Base-by-base conservation (phyloP, 2,113 vertebrate genomes). In the Falcunculus frontatus region DNA sequence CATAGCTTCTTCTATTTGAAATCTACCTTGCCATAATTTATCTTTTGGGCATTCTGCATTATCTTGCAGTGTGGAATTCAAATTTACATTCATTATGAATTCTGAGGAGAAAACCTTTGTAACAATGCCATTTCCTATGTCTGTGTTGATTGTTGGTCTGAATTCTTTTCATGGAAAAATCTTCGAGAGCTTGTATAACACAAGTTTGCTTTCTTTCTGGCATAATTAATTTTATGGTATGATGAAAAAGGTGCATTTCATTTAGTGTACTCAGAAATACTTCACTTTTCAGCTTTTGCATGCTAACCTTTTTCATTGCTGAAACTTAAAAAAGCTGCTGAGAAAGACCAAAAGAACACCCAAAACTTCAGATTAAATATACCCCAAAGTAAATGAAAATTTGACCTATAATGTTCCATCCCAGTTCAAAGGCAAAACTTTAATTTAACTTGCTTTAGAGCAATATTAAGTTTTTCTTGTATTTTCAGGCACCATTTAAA, bases 151-250 rank as follows among this genome's bases (percentile, higher is more conserved):
- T 64, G n/a, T 49, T n/a, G 35, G n/a, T 19, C 67, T 90, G n/a
- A 90, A 41, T 93, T 80, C 6, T 84, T 87, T 91, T 65, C 14
- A 87, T 21, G 33, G 81, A 69, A 74, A 72, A 88, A 37, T 94
- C 35, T 87, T 82, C 65, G 37, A 59, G 55, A 53, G 42, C 57
- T 87, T 93, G 52, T 80, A 37, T 83, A 93, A 89, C 52, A 89
- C 27, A 67, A 68, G 19, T 29, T 84, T 85, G 13, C 42, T 81
- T 96, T 95, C 55, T 93, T 30, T 80, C 68, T 92, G 83, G 35
- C 11, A 21, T 72, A 90, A 94, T 95, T 92, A 90, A 86, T 96
- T 96, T 97, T 81, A 88, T 60, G 79, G 76, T 52, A 42, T 47
- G 75, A 74, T 77, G 64, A 1, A 3, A 85, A 96, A 49, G 26